Evolutionary conservation across 2,797 vertebrate genomes (phyloP).

Genomic region (Sebastes alutus): DNA sequence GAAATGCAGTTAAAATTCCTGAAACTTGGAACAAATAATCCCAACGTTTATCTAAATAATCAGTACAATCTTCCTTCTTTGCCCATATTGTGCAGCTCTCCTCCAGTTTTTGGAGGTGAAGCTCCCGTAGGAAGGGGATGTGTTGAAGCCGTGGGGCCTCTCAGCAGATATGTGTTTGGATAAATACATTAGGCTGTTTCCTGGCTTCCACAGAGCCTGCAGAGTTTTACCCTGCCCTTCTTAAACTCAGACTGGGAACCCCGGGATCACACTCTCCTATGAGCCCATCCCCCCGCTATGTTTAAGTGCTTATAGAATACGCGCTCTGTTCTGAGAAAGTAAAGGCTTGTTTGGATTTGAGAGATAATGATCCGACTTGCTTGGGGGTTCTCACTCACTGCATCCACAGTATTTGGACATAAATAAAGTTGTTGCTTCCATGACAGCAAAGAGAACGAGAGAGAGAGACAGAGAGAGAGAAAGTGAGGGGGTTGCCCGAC

Average conservation of each 20-base stretch:
- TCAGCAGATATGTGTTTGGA: conserved; percentile 77
- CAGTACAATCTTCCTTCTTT: background rate
- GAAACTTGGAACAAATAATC: background rate
- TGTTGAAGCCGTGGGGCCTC: conserved; percentile 58
- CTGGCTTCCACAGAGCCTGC: conserved; percentile 77
- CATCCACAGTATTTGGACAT: conserved; percentile 59
- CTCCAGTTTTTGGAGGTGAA: conserved; percentile 25
- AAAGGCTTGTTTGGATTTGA: conserved; percentile 81
- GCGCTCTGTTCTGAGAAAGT: conserved; percentile 79
- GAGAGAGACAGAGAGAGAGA: background rate
- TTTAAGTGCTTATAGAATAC: conserved; percentile 76
- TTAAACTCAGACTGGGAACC: conserved; percentile 69
- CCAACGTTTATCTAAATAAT: background rate
- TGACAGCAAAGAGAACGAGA: conserved; percentile 31
- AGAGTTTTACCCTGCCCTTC: conserved; percentile 76
- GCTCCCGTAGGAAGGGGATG: conserved; percentile 27
- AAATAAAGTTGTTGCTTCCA: conserved; percentile 71
- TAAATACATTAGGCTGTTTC: conserved; percentile 81
- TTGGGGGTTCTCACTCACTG: conserved; percentile 47
- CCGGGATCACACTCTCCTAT: conserved; percentile 26
- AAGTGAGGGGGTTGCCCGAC: conserved; percentile 12
- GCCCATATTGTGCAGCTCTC: background rate
- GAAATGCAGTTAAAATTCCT: background rate
- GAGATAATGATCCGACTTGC: conserved; percentile 80
- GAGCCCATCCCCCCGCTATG: conserved; percentile 50